These are phyloP conservation scores for Galerucella nymphaeae DNA, from an alignment of 2,888 invertebrate genomes.

Conservation along the genomic window DNA sequence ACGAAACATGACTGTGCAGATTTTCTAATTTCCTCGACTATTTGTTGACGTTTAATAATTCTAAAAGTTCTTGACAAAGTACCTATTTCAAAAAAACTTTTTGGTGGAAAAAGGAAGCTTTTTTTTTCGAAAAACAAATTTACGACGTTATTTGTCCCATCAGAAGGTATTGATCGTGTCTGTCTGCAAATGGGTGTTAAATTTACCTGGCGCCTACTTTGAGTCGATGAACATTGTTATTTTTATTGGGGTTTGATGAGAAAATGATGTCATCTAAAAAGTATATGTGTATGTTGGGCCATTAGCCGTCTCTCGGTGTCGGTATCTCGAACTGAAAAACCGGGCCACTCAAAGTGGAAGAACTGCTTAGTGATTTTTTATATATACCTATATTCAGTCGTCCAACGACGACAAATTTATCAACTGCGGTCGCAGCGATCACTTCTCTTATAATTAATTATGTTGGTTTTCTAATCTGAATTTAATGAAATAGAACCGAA, in stretches of 20 bases:
- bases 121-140: conserved; percentile 31
- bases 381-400: no score
- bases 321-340: conserved; percentile 29
- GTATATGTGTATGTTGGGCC: conserved; percentile 63
- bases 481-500: conserved; percentile 21
- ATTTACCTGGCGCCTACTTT: conserved; percentile 57
- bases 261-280: conserved; percentile 64
- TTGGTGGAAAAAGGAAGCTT: conserved; percentile 13
- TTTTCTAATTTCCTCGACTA: no score
- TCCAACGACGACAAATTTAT: conserved; percentile 27
- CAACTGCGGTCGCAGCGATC: conserved; percentile 24
- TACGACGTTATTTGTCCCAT: conserved; percentile 38
- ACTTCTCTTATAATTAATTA: conserved; percentile 28
- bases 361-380: conserved; percentile 30
- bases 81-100: not conserved
- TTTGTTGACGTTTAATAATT: no score
- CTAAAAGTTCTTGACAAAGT: no score
- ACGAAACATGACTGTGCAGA: no score
- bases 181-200: conserved; percentile 52
- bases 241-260: conserved; percentile 64
- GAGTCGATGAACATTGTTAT: conserved; percentile 59
- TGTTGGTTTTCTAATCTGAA: conserved; percentile 11
- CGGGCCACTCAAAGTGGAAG: conserved; percentile 36
- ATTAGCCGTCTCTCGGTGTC: conserved; percentile 57
- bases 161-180: conserved; percentile 43